Conservation (phyloP, 2,888 invertebrate genomes). For the Drosophila prolongata region DNA sequence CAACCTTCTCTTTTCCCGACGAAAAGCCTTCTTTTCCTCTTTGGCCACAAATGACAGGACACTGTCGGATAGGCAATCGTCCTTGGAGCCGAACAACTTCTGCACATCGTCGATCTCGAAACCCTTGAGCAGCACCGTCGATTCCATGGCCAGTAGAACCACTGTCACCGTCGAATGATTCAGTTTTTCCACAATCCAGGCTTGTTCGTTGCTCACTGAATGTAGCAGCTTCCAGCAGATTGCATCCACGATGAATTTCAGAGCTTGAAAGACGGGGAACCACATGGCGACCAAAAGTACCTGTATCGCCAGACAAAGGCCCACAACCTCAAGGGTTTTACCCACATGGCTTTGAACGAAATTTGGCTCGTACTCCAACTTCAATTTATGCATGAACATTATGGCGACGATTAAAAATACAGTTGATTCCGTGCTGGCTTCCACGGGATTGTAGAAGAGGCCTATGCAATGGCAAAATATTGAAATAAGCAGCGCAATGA, state of each 20-base stretch:
- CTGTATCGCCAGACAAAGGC: constrained; percentile 5
- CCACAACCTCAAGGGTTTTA: not conserved
- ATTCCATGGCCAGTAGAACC: not conserved
- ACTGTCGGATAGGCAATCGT: constrained; percentile 16
- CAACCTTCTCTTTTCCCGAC: not conserved
- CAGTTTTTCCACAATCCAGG: not conserved
- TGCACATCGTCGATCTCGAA: constrained; percentile 21
- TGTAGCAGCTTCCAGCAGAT: not conserved
- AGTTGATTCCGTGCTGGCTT: constrained; percentile 3
- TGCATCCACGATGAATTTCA: not conserved
- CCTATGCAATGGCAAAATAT: constrained; percentile 17
- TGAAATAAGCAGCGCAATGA: not conserved
- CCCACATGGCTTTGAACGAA: no score
- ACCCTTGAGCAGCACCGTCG: not conserved
- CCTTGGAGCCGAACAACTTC: constrained; percentile 13
- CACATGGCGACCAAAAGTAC: constrained; percentile 1
- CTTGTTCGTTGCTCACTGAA: not conserved
- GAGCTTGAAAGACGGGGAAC: not conserved
- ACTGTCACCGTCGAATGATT: not conserved
- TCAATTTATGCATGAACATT: constrained; percentile 10
- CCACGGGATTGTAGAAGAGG: not conserved
- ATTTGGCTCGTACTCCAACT: no score
- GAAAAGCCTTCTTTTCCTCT: not conserved
- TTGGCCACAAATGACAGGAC: not conserved
- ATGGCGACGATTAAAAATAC: constrained; percentile 9